Evolutionary conservation across 1,140 invertebrate species (phyloP).

Genomic region (Macrostomum lignano): DNA sequence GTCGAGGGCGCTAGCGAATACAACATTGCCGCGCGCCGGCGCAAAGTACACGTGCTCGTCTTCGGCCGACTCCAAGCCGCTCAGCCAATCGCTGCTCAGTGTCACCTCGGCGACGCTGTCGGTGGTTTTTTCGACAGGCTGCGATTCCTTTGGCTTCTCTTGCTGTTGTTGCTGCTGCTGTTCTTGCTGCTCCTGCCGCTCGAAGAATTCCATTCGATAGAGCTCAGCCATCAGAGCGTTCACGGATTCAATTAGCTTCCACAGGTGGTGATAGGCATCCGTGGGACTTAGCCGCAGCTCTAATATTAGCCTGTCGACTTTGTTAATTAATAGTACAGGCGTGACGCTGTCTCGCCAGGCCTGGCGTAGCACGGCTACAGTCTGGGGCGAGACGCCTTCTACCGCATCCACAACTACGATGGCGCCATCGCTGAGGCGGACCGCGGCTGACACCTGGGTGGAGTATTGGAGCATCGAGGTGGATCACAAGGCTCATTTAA

Average conservation of each 20-base stretch:
- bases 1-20: constrained; percentile 78
- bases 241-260: constrained; percentile 94
- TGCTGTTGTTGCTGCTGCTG: too few species aligned
- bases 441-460: constrained; percentile 78
- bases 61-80: too few species aligned
- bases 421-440: constrained; percentile 92
- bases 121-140: too few species aligned
- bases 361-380: constrained; percentile 88
- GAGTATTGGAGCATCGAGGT: too few species aligned
- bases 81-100: too few species aligned
- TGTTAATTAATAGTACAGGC: constrained; percentile 98
- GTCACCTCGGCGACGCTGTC: too few species aligned
- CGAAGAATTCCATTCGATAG: too few species aligned
- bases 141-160: too few species aligned
- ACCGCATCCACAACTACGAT: constrained; percentile 89
- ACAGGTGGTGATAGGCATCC: constrained; percentile 94
- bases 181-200: too few species aligned
- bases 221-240: constrained; percentile 75
- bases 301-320: constrained; percentile 86
- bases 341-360: constrained; percentile 94
- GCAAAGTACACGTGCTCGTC: too few species aligned
- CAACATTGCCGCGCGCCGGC: too few species aligned
- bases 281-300: constrained; percentile 69
- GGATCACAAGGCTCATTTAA: too few species aligned
- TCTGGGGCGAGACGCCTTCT: constrained; percentile 46